Base-by-base conservation (phyloP, 2,888 invertebrate species). In the Bimastos eiseni region DNA sequence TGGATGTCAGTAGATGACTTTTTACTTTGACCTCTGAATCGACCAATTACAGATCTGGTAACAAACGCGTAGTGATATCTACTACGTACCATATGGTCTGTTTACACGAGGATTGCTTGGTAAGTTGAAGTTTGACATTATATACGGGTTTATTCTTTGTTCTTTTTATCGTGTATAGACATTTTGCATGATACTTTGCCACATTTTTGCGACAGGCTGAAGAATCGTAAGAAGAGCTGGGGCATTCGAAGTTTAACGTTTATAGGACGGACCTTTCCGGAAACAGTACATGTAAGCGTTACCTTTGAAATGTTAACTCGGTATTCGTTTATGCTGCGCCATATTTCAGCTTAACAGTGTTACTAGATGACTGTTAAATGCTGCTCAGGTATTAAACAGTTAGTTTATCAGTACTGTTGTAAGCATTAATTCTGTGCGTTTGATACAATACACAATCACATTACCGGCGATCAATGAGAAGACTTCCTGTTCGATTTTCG, bases 11-110 rank as follows among this genome's bases (percentile, higher is more conserved):
- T 8, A 33, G 33, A 86, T 37, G 86, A 70, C 70, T 70, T 30
- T 70, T n/a, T 70, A n/a, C 70, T 70, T 37, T 86, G 86, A 86
- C 86, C 86, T 86, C 34, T 36, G 86, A 36, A 34, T 86, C 21
- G 36, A 86, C 86, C 86, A 86, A 86, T 86, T 5, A 86, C 37
- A 37, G 34, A 37, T 24, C 36, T 4, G 24, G 37, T 86, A 86
- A 86, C 86, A 86, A 37, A 36, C 36, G 86, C 86, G 34, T 19
- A 34, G 34, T 37, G 34, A 37, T 37, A 86, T 17, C 13, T 34
- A 86, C 86, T 86, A 86, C 86, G 86, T 86, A 37, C 86, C 86
- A 86, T 86, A 86, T 86, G 86, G 86, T 86, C 86, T 86, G 86
- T 86, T 86, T 86, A 86, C 34, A 86, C 34, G 34, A 86, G 70